These are phyloP conservation scores for Drosophila yakuba DNA, from an alignment of 1,140 invertebrate species.

Conservation along the genomic window DNA sequence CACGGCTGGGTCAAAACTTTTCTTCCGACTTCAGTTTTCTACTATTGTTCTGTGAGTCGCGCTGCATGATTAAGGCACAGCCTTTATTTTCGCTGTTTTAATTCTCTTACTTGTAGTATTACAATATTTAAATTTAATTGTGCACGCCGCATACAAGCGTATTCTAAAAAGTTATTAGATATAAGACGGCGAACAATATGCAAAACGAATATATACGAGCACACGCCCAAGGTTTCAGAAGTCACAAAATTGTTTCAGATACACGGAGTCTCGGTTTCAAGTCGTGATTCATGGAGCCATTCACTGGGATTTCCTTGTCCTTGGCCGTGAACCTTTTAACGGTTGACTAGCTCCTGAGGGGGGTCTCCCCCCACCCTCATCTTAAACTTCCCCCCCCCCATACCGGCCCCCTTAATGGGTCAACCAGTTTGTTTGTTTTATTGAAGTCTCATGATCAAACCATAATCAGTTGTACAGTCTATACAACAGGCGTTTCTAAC, in stretches of 20 bases:
- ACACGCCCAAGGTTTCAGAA: conserved; percentile 75
- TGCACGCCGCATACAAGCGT: conserved; percentile 51
- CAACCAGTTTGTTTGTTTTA: conserved; percentile 72
- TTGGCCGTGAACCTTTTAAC: conserved; percentile 82
- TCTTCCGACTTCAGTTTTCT: conserved; percentile 66
- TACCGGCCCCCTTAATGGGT: conserved; percentile 16
- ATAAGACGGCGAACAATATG: conserved; percentile 50
- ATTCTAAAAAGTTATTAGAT: conserved; percentile 69
- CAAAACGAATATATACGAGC: conserved; percentile 38
- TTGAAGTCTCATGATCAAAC: conserved; percentile 78
- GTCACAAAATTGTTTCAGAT: conserved; percentile 66
- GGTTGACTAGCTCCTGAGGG: conserved; percentile 57
- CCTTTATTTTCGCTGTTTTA: conserved; percentile 32
- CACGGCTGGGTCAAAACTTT: conserved; percentile 34
- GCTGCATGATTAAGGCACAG: conserved; percentile 38
- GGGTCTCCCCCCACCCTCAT: conserved; percentile 1
- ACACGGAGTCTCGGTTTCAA: conserved; percentile 11
- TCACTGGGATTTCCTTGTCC: conserved; percentile 83
- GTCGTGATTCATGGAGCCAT: conserved; percentile 71
- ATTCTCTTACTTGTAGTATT: conserved; percentile 49
- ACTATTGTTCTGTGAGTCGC: conserved; percentile 53
- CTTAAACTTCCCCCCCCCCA: neutral
- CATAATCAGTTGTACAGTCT: conserved; percentile 47
- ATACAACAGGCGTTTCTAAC: conserved; percentile 11
- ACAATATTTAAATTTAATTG: conserved; percentile 74